Evolutionary conservation across 2,113 vertebrate genomes (phyloP), one percentile per base, ranked within the genome.

Genomic region (Dicentrarchus labrax): DNA sequence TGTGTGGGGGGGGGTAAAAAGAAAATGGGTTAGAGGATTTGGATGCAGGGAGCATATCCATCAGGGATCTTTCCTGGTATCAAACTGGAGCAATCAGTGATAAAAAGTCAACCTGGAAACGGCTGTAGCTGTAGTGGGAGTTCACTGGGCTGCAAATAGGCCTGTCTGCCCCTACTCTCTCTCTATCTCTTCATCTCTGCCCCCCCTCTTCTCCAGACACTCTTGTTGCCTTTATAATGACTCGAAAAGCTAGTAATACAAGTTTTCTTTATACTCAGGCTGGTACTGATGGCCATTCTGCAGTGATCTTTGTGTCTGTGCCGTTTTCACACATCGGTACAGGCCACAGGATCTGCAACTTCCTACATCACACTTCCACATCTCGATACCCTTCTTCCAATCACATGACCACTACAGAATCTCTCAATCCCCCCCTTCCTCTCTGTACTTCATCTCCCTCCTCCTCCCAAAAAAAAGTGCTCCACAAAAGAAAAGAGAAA

Each of bases 401-500:
- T 84, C 54, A 0, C 60, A 13, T 54, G 72, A 89, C 84, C 85
- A 72, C 64, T 30, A 78, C 76, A 78, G 43, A 84, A 77, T 79
- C 69, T 71, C 72, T 80, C 64, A 43, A 70, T 77, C 73, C 65
- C 75, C 39, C 38, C 62, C n/a, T 62, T 59, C 77, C 89, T 66
- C 60, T 70, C 80, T 60, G 54, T 72, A 39, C 82, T 79, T 82
- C 81, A 75, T 83, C 72, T 86, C 77, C 78, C 90, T 86, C 90
- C 85, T 85, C 69, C 56, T 30, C 64, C 82, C 2, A 47, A 89
- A 87, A 91, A 88, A 91, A 93, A 90, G 78, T 54, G 64, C 86
- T 81, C 68, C 64, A 87, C 84, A 88, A 86, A 88, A 86, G 90
- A 91, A 83, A 78, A 93, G 91, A 93, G 90, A 94, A 95, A 95